Evolutionary conservation across 2,888 invertebrate species (phyloP).

Genomic region (Hirtodrosophila trivittata): DNA sequence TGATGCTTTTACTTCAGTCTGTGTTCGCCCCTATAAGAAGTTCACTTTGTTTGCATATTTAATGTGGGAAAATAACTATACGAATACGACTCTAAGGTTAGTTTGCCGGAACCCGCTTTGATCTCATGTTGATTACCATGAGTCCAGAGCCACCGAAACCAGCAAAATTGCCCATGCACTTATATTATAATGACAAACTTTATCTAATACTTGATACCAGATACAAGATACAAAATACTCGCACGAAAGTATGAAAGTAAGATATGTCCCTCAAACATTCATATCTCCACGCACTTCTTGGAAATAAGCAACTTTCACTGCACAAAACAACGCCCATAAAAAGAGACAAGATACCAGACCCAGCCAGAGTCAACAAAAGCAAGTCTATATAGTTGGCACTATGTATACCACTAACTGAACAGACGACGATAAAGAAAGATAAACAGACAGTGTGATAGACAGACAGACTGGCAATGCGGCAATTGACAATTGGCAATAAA

Average conservation of each 20-base stretch:
- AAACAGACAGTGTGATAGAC: slow-evolving; percentile 7
- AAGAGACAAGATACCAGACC: slow-evolving; percentile 26
- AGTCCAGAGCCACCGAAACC: slow-evolving; percentile 6
- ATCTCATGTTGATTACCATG: slow-evolving; percentile 25
- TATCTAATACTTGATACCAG: slow-evolving; percentile 12
- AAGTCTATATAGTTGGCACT: slow-evolving; percentile 8
- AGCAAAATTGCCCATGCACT: slow-evolving; percentile 52
- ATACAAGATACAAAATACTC: slow-evolving; percentile 23
- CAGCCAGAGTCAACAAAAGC: slow-evolving; percentile 28
- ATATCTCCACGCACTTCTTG: slow-evolving; percentile 50
- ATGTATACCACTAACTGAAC: slow-evolving; percentile 2
- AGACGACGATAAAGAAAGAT: slow-evolving; percentile 9
- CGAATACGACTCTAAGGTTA: no score
- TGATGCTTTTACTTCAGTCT: slow-evolving; percentile 4
- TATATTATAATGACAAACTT: slow-evolving; percentile 54
- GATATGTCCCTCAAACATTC: not conserved
- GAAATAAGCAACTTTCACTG: slow-evolving; percentile 69
- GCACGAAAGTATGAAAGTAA: slow-evolving; percentile 27
- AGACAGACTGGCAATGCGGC: slow-evolving; percentile 27
- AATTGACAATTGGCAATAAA: slow-evolving; percentile 73
- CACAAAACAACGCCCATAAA: slow-evolving; percentile 66
- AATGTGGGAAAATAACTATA: slow-evolving; percentile 72
- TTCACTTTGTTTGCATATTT: slow-evolving; percentile 62
- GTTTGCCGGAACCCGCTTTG: slow-evolving; percentile 59
- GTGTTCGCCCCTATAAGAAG: slow-evolving; percentile 31